Conservation (phyloP, 1,140 invertebrate species). For the Heliconius hewitsoni region DNA sequence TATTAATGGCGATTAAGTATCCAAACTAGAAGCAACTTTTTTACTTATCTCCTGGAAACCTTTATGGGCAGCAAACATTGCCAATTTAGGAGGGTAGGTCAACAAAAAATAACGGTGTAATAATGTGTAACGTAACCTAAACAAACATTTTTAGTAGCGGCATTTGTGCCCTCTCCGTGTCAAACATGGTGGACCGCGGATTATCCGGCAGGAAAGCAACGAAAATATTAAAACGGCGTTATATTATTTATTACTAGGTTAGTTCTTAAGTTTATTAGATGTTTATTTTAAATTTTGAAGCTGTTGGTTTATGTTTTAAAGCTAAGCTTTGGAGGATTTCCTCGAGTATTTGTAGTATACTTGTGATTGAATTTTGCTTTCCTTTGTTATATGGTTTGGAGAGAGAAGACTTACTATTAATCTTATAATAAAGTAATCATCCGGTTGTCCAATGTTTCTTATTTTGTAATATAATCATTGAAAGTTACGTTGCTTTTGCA, state of each 20-base stretch:
- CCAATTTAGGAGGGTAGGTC: slow-evolving; percentile 43
- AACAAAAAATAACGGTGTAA: slow-evolving; percentile 54
- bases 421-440: no score
- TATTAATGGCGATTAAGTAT: not conserved
- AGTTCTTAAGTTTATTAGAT: not conserved
- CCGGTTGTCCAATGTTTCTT: no score
- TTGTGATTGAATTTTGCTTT: no score
- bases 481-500: no score
- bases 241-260: slow-evolving; percentile 3
- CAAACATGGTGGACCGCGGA: slow-evolving; percentile 51
- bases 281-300: no score
- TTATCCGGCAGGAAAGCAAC: slow-evolving; percentile 40
- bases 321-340: no score
- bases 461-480: no score
- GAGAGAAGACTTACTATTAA: no score
- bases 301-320: no score
- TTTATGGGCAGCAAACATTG: slow-evolving; percentile 29
- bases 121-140: slow-evolving; percentile 62
- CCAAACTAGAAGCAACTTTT: slow-evolving; percentile 18
- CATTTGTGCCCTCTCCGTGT: slow-evolving; percentile 53
- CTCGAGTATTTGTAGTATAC: no score
- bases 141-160: slow-evolving; percentile 59
- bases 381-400: no score
- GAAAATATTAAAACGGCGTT: slow-evolving; percentile 29
- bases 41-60: slow-evolving; percentile 29